Evolutionary conservation across 1,140 invertebrate genomes (phyloP), one percentile per base, ranked within the genome.

Genomic region (Bombus turneri): DNA sequence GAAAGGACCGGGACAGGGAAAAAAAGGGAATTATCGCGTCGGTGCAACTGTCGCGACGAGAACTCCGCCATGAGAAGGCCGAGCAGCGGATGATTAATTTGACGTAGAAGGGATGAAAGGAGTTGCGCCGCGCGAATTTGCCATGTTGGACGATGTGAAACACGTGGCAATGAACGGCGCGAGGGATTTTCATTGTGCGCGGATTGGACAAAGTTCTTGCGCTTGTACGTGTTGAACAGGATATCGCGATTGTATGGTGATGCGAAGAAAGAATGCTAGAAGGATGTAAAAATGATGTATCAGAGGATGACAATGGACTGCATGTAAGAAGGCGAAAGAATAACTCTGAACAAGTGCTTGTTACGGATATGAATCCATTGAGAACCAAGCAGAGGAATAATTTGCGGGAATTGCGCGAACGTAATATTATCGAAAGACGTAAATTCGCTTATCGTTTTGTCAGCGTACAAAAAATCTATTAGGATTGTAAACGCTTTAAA

Each of bases 41-140:
- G n/a, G 53, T 22, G 53, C 68, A 72, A 85, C 41, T 66, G 83
- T 39, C 39, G 76, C 15, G 47, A 47, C 34, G 41, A 47, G 34
- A 62, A 59, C 25, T 8, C n/a, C 1, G 8, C 3, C 5, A 80
- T 25, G 72, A 83, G 57, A 41, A 74, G 2, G 69, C 37, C 41
- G 31, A 47, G 31, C 71, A 82, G 9, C 15, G 28, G 77, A 41
- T 59, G 41, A 68, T 74, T 66, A 43, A 62, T 74, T 47, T 57
- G 74, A 25, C 6, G 18, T 22, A 3, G 12, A n/a, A 15, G 37
- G 39, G 64, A 22, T 64, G 22, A 31, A 39, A 43, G n/a, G 15
- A 57, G 25, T 37, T 28, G 25, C 6, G 15, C 12, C 22, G 39
- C 28, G 5, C n/a, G 34, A 28, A 57, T 10, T n/a, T 53, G 47